Conservation (phyloP, 2,888 invertebrate genomes). For the Apodemia duryi region DNA sequence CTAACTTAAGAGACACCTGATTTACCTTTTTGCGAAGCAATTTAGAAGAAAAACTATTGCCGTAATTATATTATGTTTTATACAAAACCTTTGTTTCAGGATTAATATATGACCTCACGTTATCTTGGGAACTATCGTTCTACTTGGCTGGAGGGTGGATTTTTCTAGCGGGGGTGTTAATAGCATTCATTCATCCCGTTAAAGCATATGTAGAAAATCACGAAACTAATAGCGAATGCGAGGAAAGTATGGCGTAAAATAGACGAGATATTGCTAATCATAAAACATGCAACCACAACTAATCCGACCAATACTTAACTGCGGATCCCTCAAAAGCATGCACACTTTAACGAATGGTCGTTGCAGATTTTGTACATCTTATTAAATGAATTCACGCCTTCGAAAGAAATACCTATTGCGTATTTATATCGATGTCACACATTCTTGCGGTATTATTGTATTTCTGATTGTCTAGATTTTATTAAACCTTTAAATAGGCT, state of each 20-base stretch:
- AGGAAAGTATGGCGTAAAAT: slow-evolving; percentile 26
- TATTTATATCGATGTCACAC: too few species aligned
- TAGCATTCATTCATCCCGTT: slow-evolving; percentile 82
- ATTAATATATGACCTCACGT: slow-evolving; percentile 82
- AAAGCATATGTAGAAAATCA: slow-evolving; percentile 61
- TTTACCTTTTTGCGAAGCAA: too few species aligned
- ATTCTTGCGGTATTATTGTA: too few species aligned
- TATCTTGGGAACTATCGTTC: slow-evolving; percentile 89
- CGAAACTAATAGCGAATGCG: slow-evolving; percentile 21
- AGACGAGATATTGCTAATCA: not conserved
- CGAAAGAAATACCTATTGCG: too few species aligned
- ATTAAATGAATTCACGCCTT: too few species aligned
- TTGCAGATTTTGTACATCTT: too few species aligned
- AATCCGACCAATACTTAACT: too few species aligned
- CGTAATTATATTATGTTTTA: not conserved
- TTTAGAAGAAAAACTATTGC: not conserved
- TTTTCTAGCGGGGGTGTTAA: slow-evolving; percentile 85
- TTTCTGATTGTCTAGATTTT: too few species aligned
- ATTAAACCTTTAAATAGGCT: too few species aligned
- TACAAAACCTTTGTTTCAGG: slow-evolving; percentile 80
- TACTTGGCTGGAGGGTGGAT: slow-evolving; percentile 90
- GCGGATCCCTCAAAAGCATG: too few species aligned
- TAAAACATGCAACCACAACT: not conserved
- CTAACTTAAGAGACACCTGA: too few species aligned
- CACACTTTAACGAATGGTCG: too few species aligned